Evolutionary conservation across 2,113 vertebrate genomes (phyloP).

Genomic region (Gracilinanus agilis): DNA sequence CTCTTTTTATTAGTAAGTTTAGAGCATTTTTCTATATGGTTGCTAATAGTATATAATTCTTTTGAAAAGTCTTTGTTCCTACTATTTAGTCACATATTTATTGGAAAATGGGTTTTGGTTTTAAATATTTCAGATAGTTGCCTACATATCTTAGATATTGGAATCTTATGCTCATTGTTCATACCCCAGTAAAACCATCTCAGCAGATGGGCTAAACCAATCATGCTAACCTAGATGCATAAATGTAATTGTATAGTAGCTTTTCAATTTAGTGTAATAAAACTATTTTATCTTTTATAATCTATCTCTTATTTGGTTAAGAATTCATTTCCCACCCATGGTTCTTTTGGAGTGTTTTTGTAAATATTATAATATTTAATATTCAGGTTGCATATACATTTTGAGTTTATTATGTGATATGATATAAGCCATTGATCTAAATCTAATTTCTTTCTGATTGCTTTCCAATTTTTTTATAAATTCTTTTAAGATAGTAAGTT

Average conservation of each 20-base stretch:
- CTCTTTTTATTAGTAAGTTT: no score
- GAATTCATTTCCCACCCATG: not conserved
- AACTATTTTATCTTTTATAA: not conserved
- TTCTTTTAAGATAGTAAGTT: not conserved
- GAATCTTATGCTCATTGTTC: no score
- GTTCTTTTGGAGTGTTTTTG: not conserved
- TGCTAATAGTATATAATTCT: no score
- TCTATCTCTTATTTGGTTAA: no score
- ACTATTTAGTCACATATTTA: no score
- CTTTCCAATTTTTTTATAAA: not conserved
- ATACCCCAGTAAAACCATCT: no score
- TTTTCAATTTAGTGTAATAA: not conserved
- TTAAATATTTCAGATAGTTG: no score
- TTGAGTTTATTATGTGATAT: not conserved
- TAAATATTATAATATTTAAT: not conserved
- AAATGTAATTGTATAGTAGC: not conserved
- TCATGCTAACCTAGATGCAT: not conserved
- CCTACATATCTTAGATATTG: no score
- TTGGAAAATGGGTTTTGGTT: no score
- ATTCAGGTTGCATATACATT: not conserved
- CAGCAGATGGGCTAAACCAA: not conserved
- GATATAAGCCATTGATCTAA: not conserved
- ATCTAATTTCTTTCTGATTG: not conserved
- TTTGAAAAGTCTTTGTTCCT: no score
- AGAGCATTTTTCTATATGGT: no score